phyloP scores from a whole-genome alignment of 2,113 vertebrate species.

The Xiphias gladius region DNA sequence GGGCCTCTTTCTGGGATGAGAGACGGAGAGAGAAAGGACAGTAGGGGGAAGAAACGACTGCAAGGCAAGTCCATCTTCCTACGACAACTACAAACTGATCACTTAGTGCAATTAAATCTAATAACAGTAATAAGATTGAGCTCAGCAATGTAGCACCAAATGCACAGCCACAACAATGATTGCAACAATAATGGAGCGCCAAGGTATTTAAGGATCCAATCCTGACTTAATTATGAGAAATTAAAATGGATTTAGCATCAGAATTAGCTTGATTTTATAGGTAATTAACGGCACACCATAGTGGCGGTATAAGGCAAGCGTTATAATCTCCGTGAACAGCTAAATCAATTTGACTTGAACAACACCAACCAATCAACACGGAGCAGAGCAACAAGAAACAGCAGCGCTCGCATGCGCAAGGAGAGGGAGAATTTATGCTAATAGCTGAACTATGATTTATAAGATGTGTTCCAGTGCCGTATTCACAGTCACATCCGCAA shows the following conservation, averaged over 20 bases:
- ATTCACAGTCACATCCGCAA: constrained; percentile 79
- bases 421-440: constrained; percentile 82
- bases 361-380: constrained; percentile 78
- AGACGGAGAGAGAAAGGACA: constrained; percentile 74
- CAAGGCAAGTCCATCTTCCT: constrained; percentile 72
- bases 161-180: constrained; percentile 83
- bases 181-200: constrained; percentile 83
- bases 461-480: constrained; percentile 71
- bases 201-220: constrained; percentile 87
- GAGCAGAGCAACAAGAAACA: constrained; percentile 71
- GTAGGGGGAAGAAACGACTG: constrained; percentile 50
- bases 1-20: constrained; percentile 81
- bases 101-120: constrained; percentile 84
- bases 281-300: constrained; percentile 85
- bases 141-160: constrained; percentile 75
- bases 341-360: constrained; percentile 87
- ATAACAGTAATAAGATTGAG: constrained; percentile 82
- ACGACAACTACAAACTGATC: constrained; percentile 80
- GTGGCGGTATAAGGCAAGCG: constrained; percentile 77
- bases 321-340: constrained; percentile 84
- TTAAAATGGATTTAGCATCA: constrained; percentile 88
- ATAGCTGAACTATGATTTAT: constrained; percentile 82
- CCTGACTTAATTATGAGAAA: constrained; percentile 87
- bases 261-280: constrained; percentile 89
- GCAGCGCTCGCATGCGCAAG: constrained; percentile 74